Evolutionary conservation across 2,797 vertebrate genomes (phyloP), one percentile per base, ranked within the genome.

Genomic region (Ataeniobius toweri): DNA sequence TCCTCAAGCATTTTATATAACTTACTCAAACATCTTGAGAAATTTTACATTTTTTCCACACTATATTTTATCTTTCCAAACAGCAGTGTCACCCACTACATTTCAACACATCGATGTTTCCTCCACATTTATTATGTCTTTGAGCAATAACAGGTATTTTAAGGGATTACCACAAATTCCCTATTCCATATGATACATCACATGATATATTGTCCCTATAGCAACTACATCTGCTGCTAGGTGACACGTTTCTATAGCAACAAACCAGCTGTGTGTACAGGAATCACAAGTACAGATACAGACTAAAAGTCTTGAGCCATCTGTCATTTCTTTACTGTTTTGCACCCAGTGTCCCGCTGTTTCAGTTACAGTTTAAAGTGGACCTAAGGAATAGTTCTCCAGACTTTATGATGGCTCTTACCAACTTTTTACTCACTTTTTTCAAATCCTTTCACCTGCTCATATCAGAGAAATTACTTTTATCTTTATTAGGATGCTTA

Each of bases 181-280:
- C 76, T 76, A 71, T 86, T 90, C 88, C 88, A 90, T 89, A 92
- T 79, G 85, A 48, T 76, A 61, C 0, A 7, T 75, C 87, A 85
- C 76, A 26, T 77, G 79, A 89, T 39, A 39, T 36, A 24, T 73
- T 78, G 83, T 89, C 91, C 92, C 89, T 92, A 91, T 92, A 86
- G 89, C 86, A 91, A 88, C 91, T 65, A 83, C 78, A 72, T 73
- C 85, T 68, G 90, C 90, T 89, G 79, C 86, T 75, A 76, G 89
- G 73, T 91, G 90, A 89, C 82, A 84, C 0, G 88, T 94, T 92
- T 91, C 92, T 90, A 93, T 94, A 86, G 91, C 90, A 92, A 94
- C 93, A 28, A 26, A 71, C 76, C 85, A 89, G 90, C 86, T 90
- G 88, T 88, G 84, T 77, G 81, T 84, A 76, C 41, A 46, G 68